phyloP scores from a whole-genome alignment of 2,113 vertebrate species.

The Bucco capensis region DNA sequence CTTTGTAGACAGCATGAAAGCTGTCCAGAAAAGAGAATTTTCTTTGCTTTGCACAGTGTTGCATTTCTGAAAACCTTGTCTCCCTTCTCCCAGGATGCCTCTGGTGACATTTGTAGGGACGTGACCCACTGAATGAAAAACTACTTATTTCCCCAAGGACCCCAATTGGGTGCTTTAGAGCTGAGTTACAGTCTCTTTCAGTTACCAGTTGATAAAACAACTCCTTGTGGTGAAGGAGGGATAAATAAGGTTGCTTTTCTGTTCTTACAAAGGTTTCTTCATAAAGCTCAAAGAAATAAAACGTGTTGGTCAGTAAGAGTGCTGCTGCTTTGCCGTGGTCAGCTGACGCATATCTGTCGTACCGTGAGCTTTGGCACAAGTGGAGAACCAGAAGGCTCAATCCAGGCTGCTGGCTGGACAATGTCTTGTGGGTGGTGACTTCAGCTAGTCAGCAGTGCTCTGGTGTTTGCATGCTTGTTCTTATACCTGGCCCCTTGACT shows the following conservation, averaged over 20 bases:
- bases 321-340: not conserved
- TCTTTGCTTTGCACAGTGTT: not conserved
- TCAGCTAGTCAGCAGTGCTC: not conserved
- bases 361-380: not conserved
- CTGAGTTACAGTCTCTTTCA: not conserved
- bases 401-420: not conserved
- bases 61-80: not conserved
- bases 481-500: not conserved
- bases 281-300: not conserved
- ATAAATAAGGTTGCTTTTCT: not conserved
- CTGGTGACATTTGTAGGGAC: not conserved
- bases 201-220: not conserved
- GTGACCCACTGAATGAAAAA: not conserved
- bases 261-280: not conserved
- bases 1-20: not conserved
- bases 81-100: not conserved
- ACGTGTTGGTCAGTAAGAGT: not conserved
- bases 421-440: not conserved
- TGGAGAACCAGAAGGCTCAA: not conserved
- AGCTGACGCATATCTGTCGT: rapidly evolving
- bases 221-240: not conserved
- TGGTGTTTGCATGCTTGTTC: not conserved
- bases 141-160: not conserved
- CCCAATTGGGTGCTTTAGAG: not conserved
- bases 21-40: not conserved